phyloP scores from a whole-genome alignment of 2,888 invertebrate genomes.

The Parnassius glacialis region DNA sequence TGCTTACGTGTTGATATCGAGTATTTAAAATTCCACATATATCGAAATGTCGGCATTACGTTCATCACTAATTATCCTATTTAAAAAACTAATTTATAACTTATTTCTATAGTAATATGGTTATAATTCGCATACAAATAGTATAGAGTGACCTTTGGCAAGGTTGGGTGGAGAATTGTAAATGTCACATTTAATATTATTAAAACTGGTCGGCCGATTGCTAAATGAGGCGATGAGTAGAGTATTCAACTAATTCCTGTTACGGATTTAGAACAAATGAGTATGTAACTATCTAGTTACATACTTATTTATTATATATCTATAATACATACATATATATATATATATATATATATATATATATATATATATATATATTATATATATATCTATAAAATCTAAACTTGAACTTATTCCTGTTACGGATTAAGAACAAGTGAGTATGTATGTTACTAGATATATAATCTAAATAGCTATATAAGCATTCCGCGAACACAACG shows the following conservation, averaged over 20 bases:
- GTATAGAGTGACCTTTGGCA: constrained; percentile 42
- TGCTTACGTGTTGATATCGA: too few relatives aligned
- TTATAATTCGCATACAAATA: neutral
- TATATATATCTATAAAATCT: neutral
- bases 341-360: constrained; percentile 3
- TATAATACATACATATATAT: neutral
- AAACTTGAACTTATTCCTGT: too few relatives aligned
- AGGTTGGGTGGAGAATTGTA: constrained; percentile 44
- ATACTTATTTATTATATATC: too few relatives aligned
- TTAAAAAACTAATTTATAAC: neutral
- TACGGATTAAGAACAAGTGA: too few relatives aligned
- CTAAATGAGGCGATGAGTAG: constrained; percentile 41
- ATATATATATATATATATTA: neutral
- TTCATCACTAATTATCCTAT: neutral
- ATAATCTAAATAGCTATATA: too few relatives aligned
- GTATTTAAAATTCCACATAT: too few relatives aligned
- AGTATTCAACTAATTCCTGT: constrained; percentile 44
- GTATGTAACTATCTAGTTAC: too few relatives aligned
- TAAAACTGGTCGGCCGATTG: constrained; percentile 43
- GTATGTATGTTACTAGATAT: too few relatives aligned
- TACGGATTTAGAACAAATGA: constrained; percentile 11
- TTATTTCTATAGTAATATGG: neutral
- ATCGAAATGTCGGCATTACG: too few relatives aligned
- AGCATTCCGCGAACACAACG: too few relatives aligned
- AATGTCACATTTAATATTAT: constrained; percentile 64